Conservation (phyloP, 2,888 invertebrate species). For the Amblyteles armatorius region DNA sequence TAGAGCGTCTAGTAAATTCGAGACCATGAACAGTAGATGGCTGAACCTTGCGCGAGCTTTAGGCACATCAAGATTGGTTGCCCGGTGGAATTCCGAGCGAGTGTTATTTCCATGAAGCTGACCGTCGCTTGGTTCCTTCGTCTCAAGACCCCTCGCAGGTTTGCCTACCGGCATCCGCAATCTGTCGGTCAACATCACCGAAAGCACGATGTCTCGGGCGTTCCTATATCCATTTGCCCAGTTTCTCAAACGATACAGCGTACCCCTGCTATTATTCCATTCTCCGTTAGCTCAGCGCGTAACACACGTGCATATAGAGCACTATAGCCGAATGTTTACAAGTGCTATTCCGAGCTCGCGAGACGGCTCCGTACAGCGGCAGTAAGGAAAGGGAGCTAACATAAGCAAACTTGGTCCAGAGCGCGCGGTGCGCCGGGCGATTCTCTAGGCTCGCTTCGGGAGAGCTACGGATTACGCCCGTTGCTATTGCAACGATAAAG, state of each 20-base stretch:
- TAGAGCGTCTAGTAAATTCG: slow-evolving; percentile 56
- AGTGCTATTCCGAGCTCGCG: slow-evolving; percentile 79
- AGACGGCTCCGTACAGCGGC: slow-evolving; percentile 56
- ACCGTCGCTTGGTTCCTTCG: neutral
- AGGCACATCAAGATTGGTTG: slow-evolving; percentile 61
- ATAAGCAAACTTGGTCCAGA: slow-evolving; percentile 62
- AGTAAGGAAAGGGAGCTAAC: slow-evolving; percentile 60
- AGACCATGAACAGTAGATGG: slow-evolving; percentile 46
- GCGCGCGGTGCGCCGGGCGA: slow-evolving; percentile 8
- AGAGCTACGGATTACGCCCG: slow-evolving; percentile 51
- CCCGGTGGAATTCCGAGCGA: slow-evolving; percentile 49
- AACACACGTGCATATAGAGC: slow-evolving; percentile 52
- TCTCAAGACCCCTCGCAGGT: neutral
- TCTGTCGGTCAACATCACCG: slow-evolving; percentile 23
- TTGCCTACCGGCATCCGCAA: neutral
- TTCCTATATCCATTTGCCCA: slow-evolving; percentile 30
- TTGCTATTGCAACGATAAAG: slow-evolving; percentile 56
- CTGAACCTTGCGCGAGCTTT: slow-evolving; percentile 21
- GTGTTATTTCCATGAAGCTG: neutral
- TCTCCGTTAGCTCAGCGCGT: slow-evolving; percentile 59
- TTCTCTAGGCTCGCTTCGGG: slow-evolving; percentile 36
- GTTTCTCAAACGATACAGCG: slow-evolving; percentile 56
- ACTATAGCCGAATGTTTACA: slow-evolving; percentile 77
- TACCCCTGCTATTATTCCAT: slow-evolving; percentile 52
- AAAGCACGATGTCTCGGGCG: slow-evolving; percentile 1